Base-by-base conservation (phyloP, 1,140 invertebrate genomes). In the Drosophila melanica region DNA sequence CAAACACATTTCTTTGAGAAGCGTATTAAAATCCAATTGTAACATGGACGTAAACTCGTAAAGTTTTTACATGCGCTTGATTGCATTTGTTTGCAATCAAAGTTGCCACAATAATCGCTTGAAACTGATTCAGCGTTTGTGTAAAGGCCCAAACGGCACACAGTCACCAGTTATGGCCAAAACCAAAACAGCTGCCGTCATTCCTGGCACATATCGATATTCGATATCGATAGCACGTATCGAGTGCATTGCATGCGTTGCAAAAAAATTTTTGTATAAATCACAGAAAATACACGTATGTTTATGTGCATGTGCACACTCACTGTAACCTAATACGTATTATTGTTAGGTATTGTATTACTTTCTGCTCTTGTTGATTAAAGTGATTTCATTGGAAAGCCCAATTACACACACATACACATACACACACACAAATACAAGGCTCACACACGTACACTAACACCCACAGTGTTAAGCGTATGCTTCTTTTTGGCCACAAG, bases 111-210 rank as follows among this genome's bases (percentile, higher is more conserved):
- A 60, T 23, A 53, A 35, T 45, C 18, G 39, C 51, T 55, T 33
- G 54, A 57, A 74, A 58, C 58, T 47, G 48, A 59, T 53, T 42
- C 18, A 53, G 59, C 70, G 47, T 58, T 67, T 67, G 64, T 45
- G 41, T 58, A 72, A 47, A 39, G 27, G 65, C 57, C 27, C 11
- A 50, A 58, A 70, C 47, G 58, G 44, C 48, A 76, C 73, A 76
- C 67, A 60, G 42, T 68, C 54, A 72, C 39, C 64, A 73, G 51
- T 67, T 59, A 76, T 66, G 68, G 67, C 58, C 63, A 73, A 58
- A 67, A 68, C 59, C 60, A 81, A 87, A 87, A 89, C 84, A 89
- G 84, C 84, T 87, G 84, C 85, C 84, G 82, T 87, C 82, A 89
- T 77, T 72, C 64, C 77, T 77, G 63, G 53, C 35, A 23, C 7